Evolutionary conservation across 1,140 invertebrate genomes (phyloP), one percentile per base, ranked within the genome.

Genomic region (Acromyrmex charruanus): DNA sequence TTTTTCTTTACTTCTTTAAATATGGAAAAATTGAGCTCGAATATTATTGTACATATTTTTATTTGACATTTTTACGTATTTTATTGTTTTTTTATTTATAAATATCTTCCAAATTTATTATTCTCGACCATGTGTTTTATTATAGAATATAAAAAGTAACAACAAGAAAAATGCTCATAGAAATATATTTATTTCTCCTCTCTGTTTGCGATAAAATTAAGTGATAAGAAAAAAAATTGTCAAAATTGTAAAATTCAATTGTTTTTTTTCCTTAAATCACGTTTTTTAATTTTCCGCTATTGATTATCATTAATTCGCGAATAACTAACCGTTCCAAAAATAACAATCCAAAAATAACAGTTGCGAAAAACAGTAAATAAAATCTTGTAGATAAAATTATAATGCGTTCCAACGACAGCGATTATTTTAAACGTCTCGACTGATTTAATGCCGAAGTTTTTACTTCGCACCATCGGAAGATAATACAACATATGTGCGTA

Each of bases 391-490:
- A 25, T 25, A 25, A 59, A 0, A 59, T 55, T 55, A 12, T 35
- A 65, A 28, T 55, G 39, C 31, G 59, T 21, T 39, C 10, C 18
- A 58, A 49, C 51, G 39, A 61, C 63, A 58, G n/a, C 44, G 53
- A 44, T 85, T 61, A 87, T 89, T 87, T 77, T 71, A 49, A 72
- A 72, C 16, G 82, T 39, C 28, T 80, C 35, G 58, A 68, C 25
- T 86, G 59, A 86, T 77, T 86, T 66, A 79, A 55, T n/a, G 51
- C 14, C 44, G 18, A 21, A 66, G 5, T 81, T 86, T 80, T 68
- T 68, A 86, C 39, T 79, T 86, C 53, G 28, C 85, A 53, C 74
- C 85, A 79, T 79, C 61, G 31, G 31, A 18, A 81, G 68, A 87
- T 72, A 65, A 87, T 63, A 55, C 39, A 18, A 63, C 59, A 49